Base-by-base conservation (phyloP, 2,888 invertebrate species). In the Idaea dimidiata region DNA sequence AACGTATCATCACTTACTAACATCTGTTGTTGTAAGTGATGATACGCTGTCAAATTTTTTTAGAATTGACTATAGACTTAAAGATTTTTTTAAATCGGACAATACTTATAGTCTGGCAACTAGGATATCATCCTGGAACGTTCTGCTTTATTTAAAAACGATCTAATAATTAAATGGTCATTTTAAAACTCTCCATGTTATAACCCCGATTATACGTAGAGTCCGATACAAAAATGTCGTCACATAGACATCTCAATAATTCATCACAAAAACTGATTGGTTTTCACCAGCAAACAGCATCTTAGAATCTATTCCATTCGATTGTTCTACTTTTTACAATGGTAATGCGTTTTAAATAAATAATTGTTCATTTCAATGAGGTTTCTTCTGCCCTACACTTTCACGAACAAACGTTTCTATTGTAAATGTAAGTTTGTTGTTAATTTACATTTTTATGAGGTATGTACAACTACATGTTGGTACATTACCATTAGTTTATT, bases 301-400 rank as follows among this genome's bases (percentile, higher is more conserved):
- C 43, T 43, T 43, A 14, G 14, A 43, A 10, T 43, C 43, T 43
- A 43, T 43, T 43, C 43, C 43, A 17, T 54, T 68, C 74, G 70
- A 79, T 79, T 80, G 78, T 80, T 80, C 74, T 66, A 73, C 68
- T 71, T 71, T 24, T 1, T 66, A 76, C 74, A 77, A 76, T 80
- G 66, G 77, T 71, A 74, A 70, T 67, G 70, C 61, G 66, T 71
- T 68, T 71, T 69, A 70, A 71, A 70, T 70, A 69, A 65, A 66
- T 64, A 66, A 64, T 66, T 59, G 62, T 59, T 63, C 62, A 70
- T 65, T 64, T 65, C 66, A 60, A 65, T 66, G 66, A 68, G 59
- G 62, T 70, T 71, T 71, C 66, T 65, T 68, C 63, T 65, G 56
- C 67, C 24, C 60, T 62, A 59, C 56, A 68, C 72, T 70, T 72